phyloP scores from a whole-genome alignment of 2,797 vertebrate species.

The Acipenser transmontanus region DNA sequence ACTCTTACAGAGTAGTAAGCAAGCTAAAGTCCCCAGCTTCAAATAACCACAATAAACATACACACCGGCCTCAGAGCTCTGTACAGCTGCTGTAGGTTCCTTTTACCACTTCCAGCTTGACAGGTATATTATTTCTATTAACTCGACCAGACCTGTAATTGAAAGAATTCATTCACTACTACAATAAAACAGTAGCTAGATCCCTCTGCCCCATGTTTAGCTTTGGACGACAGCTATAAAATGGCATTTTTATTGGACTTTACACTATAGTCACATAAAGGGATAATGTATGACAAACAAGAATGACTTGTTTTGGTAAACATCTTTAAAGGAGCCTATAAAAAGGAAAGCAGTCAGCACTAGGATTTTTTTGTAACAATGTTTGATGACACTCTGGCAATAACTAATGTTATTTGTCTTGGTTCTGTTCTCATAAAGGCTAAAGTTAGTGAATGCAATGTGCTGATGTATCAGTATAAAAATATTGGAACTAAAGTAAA shows the following conservation, averaged over 20 bases:
- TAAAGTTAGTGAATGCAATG: too few species aligned
- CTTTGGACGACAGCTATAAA: constrained; percentile 60
- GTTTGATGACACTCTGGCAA: constrained; percentile 8
- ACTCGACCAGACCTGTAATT: constrained; percentile 52
- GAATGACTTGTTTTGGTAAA: constrained; percentile 57
- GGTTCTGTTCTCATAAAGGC: too few species aligned
- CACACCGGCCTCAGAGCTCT: too few species aligned
- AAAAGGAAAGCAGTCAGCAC: constrained; percentile 60
- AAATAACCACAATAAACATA: background rate
- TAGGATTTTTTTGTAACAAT: constrained; percentile 13
- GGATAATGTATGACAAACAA: constrained; percentile 49
- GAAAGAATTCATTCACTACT: constrained; percentile 42
- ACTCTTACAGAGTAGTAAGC: too few species aligned
- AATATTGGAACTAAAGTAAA: too few species aligned
- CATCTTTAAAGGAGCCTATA: constrained; percentile 45
- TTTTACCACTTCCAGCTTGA: constrained; percentile 13
- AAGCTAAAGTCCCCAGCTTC: background rate
- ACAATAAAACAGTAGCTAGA: constrained; percentile 39
- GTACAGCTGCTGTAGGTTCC: too few species aligned
- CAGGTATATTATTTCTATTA: constrained; percentile 50
- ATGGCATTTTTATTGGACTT: constrained; percentile 59
- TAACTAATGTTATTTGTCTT: too few species aligned
- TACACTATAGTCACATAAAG: constrained; percentile 59
- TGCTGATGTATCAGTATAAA: too few species aligned
- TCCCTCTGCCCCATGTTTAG: constrained; percentile 39